Percentiles rank a stretch among this genome's conserved stretches.
Evolutionary conservation across 1,140 invertebrate species (phyloP).

Genomic region (Trypoxylus dichotomus): DNA sequence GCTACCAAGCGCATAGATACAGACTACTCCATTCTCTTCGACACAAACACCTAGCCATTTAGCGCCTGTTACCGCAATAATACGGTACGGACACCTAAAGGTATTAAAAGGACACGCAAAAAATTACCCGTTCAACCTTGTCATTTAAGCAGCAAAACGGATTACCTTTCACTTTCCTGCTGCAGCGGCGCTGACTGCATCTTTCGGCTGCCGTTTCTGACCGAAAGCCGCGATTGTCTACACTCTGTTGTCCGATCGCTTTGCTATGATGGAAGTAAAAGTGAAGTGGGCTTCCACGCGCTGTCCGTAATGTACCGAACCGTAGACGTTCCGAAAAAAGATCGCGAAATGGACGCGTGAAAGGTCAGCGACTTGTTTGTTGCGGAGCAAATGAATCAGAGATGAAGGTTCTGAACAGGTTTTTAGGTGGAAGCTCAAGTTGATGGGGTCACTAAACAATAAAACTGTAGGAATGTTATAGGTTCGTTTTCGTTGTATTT

Average conservation of each 20-base stretch:
- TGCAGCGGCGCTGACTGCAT: background rate
- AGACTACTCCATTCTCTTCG: no score
- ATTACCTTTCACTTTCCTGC: background rate
- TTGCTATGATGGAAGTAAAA: background rate
- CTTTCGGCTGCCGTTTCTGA: background rate
- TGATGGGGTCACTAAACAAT: no score
- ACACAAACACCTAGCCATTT: no score
- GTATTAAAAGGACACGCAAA: background rate
- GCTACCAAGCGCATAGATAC: no score
- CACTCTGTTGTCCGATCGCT: background rate
- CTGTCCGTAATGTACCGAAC: background rate
- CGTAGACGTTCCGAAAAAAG: background rate
- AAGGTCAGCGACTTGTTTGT: background rate
- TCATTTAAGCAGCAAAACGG: background rate
- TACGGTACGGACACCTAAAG: no score
- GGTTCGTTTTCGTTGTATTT: no score
- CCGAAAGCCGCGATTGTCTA: background rate
- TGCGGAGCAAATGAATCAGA: background rate
- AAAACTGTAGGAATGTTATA: no score
- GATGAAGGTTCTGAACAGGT: no score
- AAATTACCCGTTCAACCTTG: background rate
- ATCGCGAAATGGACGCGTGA: background rate
- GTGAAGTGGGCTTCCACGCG: background rate
- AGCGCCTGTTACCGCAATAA: no score
- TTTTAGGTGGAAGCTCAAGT: no score